Conservation (phyloP, 2,888 invertebrate species). For the Octodonta nipae region DNA sequence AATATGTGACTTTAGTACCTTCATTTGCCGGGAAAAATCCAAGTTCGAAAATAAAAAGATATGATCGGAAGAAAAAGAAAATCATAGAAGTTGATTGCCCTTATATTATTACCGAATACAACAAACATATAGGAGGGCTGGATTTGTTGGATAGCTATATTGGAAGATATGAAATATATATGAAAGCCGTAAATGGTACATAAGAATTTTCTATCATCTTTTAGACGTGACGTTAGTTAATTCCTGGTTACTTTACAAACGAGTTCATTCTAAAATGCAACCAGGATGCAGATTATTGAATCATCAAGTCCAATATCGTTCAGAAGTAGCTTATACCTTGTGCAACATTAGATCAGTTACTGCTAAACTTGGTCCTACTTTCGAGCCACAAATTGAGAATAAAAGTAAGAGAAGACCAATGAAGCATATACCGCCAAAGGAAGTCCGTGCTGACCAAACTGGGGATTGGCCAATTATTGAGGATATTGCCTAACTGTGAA, state of each 20-base stretch:
- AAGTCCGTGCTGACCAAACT: no score
- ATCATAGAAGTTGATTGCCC: conserved; percentile 5
- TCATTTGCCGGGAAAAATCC: no score
- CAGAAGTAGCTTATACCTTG: background rate
- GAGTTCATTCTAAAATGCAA: background rate
- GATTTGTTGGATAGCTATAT: conserved; percentile 3
- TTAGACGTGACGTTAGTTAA: conserved; percentile 1
- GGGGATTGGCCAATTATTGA: no score
- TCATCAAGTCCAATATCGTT: background rate
- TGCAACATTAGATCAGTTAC: conserved; percentile 1
- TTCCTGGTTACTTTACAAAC: background rate
- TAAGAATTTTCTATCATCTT: conserved; percentile 4
- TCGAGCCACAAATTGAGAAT: no score
- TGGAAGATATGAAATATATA: conserved; percentile 4
- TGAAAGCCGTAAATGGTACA: conserved; percentile 4
- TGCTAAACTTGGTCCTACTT: no score
- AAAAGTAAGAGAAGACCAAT: no score
- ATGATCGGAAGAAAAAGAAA: conserved; percentile 5
- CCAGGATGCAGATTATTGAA: background rate
- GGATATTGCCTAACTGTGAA: no score
- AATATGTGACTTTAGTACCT: no score
- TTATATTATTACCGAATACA: conserved; percentile 3
- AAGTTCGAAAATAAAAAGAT: conserved; percentile 3
- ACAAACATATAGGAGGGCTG: conserved; percentile 1
- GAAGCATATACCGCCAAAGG: no score